These are phyloP conservation scores for Oegoconia quadripuncta DNA, from an alignment of 2,888 invertebrate species.

Conservation along the genomic window DNA sequence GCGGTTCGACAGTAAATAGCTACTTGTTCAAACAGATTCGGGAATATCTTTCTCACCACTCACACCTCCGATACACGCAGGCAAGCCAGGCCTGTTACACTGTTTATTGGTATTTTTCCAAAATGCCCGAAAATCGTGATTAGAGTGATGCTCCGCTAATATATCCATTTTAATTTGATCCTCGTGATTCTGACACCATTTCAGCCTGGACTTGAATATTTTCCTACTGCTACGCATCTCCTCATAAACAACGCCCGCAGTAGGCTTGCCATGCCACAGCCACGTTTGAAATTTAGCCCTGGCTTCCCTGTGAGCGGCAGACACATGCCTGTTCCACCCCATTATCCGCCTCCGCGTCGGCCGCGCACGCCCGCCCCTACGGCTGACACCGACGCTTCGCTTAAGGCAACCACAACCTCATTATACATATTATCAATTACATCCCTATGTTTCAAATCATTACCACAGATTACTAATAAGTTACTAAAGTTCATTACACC, in stretches of 20 bases:
- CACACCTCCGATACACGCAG: slow-evolving; percentile 6
- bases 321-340: slow-evolving; percentile 12
- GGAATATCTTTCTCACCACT: slow-evolving; percentile 2
- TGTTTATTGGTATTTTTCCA: slow-evolving; percentile 5
- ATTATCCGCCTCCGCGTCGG: background rate
- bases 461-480: no score
- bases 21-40: background rate
- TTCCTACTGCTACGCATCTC: slow-evolving; percentile 8
- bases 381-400: background rate
- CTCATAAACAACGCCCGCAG: slow-evolving; percentile 4
- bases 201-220: slow-evolving; percentile 10
- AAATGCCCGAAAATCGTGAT: background rate
- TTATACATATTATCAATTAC: background rate
- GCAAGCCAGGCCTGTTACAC: slow-evolving; percentile 2
- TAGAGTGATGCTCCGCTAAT: background rate
- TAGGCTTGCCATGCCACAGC: slow-evolving; percentile 4
- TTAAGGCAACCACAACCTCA: background rate
- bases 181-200: slow-evolving; percentile 10
- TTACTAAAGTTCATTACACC: slow-evolving; percentile 1
- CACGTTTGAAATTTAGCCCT: slow-evolving; percentile 4
- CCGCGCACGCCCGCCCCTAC: background rate
- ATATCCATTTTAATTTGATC: slow-evolving; percentile 6
- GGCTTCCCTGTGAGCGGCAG: slow-evolving; percentile 8
- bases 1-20: background rate
- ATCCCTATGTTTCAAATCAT: background rate